These are phyloP conservation scores for Mythimna loreyi DNA, from an alignment of 2,888 invertebrate species.

Conservation along the genomic window DNA sequence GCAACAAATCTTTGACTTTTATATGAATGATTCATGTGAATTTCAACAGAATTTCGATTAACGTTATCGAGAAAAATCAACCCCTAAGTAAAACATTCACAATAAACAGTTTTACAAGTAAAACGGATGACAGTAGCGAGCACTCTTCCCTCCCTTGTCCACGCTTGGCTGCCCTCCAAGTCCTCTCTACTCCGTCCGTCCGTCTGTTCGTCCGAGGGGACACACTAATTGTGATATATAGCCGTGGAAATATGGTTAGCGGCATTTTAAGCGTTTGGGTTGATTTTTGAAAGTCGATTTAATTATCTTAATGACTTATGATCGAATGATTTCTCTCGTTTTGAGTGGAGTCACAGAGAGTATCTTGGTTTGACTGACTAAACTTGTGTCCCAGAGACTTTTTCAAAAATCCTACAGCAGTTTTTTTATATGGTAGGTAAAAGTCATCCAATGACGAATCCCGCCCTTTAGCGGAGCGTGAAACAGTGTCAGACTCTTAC, in stretches of 20 bases:
- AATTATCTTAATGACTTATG: neutral
- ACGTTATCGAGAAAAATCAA: neutral
- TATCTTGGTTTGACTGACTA: too few species aligned
- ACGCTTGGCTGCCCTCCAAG: slow-evolving; percentile 23
- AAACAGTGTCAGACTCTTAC: too few species aligned
- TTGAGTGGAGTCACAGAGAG: too few species aligned
- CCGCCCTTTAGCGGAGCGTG: too few species aligned
- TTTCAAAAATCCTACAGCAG: too few species aligned
- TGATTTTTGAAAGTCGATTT: slow-evolving; percentile 12
- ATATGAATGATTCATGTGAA: too few species aligned
- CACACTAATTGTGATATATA: slow-evolving; percentile 30
- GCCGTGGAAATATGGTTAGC: slow-evolving; percentile 1
- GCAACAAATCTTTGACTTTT: neutral
- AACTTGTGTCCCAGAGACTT: too few species aligned
- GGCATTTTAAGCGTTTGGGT: neutral
- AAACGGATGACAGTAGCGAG: slow-evolving; percentile 7
- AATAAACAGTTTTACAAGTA: slow-evolving; percentile 1
- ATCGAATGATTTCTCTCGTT: too few species aligned
- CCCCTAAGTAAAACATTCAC: slow-evolving; percentile 5
- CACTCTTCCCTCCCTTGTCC: neutral
- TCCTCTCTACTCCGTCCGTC: neutral
- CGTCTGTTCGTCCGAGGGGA: slow-evolving; percentile 18
- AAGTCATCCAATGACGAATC: too few species aligned
- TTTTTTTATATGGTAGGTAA: too few species aligned
- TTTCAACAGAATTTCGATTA: neutral